Conservation (phyloP, 2,113 vertebrate species). For the Zonotrichia leucophrys region DNA sequence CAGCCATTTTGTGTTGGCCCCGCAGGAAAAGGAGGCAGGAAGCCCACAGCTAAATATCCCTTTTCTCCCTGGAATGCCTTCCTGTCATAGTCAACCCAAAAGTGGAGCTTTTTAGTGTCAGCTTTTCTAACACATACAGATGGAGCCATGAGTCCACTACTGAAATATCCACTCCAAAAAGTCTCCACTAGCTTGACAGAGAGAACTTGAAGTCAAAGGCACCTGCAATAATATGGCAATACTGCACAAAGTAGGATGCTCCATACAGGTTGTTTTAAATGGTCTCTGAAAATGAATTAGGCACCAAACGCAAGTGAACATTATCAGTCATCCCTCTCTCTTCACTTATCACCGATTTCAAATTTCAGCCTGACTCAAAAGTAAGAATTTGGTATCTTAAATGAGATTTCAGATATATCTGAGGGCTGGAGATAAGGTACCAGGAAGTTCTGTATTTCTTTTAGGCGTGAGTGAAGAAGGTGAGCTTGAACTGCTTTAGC, state of each 20-base stretch:
- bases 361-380: neutral
- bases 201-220: neutral
- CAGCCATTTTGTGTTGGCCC: neutral
- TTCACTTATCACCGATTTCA: neutral
- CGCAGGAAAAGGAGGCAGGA: neutral
- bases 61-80: neutral
- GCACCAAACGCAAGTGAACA: neutral
- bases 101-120: neutral
- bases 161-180: neutral
- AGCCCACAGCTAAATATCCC: neutral
- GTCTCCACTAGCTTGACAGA: neutral
- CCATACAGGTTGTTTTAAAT: neutral
- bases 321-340: neutral
- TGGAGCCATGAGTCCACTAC: neutral
- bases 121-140: neutral
- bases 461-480: neutral
- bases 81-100: neutral
- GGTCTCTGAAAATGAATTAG: neutral
- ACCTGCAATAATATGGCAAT: neutral
- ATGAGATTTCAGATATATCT: neutral
- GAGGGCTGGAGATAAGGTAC: neutral
- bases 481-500: neutral
- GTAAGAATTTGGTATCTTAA: neutral
- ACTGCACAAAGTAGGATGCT: neutral
- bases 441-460: neutral